Base-by-base conservation (phyloP, 2,113 vertebrate genomes). In the Zingel zingel region DNA sequence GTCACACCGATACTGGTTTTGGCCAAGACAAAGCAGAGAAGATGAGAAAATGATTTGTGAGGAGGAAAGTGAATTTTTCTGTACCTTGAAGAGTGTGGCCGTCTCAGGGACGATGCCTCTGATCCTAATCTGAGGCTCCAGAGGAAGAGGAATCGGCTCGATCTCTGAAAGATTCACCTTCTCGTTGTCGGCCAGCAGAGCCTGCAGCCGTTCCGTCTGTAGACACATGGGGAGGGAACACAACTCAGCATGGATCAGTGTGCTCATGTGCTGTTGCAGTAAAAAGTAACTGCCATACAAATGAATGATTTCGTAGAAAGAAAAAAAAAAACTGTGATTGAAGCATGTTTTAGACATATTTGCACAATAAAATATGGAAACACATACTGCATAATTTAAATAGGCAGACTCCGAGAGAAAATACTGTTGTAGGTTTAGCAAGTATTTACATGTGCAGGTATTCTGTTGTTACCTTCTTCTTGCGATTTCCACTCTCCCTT, bases 111-210 rank as follows among this genome's bases (percentile, higher is more conserved):
- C 96, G 88, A 99, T 99, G 62, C 98, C 98, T 91, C 95, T 94
- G 88, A 99, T 99, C 88, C 96, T 96, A 94, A 99, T 97, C 88
- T 98, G 97, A 6, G 98, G 98, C 89, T 99, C 98, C 90, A 99
- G 94, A 27, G 98, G 98, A 51, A 99, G 95, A 13, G 98, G 98
- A 68, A 99, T 99, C 13, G 97, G 96, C 86, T 99, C 98, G 51
- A 99, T 97, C 74, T 99, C 98, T 0, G 97, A 97, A 19, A 99
- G 96, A 72, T 98, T 99, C 93, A 99, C 97, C 90, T 98, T 99
- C 88, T 99, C 98, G 6, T 98, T 99, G 93, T 99, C 98, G 30
- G 96, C 98, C 90, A 99, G 92, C 79, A 99, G 93, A 6, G 96
- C 95, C 91, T 99, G 98, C 66, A 99, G 94, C 39, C 98, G 95